Percentiles rank a stretch among this genome's conserved stretches.
Conservation (phyloP, 1,140 invertebrate genomes). For the Neuroterus valhalla region DNA sequence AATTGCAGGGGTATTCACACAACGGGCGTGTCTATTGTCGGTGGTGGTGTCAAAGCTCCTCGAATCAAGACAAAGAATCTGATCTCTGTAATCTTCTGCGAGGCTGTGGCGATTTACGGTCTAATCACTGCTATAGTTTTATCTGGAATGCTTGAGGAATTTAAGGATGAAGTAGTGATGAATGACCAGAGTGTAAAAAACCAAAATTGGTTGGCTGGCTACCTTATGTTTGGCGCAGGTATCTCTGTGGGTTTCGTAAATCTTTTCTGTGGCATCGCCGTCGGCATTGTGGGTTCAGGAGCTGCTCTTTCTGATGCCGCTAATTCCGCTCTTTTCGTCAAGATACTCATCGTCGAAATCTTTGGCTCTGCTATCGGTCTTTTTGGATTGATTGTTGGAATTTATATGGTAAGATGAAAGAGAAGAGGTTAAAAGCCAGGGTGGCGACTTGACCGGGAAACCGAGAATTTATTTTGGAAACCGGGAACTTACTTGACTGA, state of each 20-base stretch:
- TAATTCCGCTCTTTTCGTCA: conserved; percentile 95
- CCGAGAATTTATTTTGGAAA: too few relatives aligned
- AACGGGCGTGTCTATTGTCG: conserved; percentile 96
- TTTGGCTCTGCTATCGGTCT: conserved; percentile 98
- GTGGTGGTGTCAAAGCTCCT: conserved; percentile 98
- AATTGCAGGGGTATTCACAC: conserved; percentile 90
- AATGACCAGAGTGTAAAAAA: conserved; percentile 59
- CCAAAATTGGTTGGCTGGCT: conserved; percentile 87
- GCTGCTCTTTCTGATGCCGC: conserved; percentile 97
- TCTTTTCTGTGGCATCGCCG: conserved; percentile 95
- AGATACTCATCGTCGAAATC: conserved; percentile 98
- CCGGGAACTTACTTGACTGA: too few relatives aligned
- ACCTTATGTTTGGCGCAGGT: conserved; percentile 97
- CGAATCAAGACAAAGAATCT: conserved; percentile 99
- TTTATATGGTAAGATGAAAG: conserved; percentile 83
- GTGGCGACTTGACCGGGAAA: too few relatives aligned
- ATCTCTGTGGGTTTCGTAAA: conserved; percentile 95
- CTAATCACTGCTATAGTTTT: conserved; percentile 98
- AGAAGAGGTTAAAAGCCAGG: too few relatives aligned
- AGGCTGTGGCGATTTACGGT: conserved; percentile 99
- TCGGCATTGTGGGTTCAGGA: conserved; percentile 96
- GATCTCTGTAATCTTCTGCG: conserved; percentile 99
- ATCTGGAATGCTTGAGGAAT: conserved; percentile 85
- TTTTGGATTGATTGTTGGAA: conserved; percentile 98
- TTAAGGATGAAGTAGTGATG: conserved; percentile 62